Evolutionary conservation across 2,797 vertebrate species (phyloP), one percentile per base, ranked within the genome.

Genomic region (Protonibea diacanthus): DNA sequence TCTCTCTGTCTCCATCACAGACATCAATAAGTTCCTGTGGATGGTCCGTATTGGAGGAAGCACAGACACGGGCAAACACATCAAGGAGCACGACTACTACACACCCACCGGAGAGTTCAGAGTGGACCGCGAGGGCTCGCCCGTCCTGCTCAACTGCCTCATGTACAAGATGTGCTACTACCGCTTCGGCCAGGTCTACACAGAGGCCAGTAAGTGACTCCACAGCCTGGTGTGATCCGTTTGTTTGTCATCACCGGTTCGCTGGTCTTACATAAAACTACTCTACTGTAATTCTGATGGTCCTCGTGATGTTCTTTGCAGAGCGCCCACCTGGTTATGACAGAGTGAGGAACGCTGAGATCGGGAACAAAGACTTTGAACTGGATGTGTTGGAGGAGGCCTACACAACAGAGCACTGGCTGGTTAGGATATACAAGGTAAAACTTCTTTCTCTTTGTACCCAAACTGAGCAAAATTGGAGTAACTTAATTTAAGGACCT

Each of bases 91-190:
- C 0, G 98, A 99, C 93, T 99, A 99, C 86, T 99, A 99, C 93
- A 99, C 98, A 0, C 96, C 98, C 27, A 98, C 98, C 0, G 98
- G 98, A 58, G 98, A 99, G 87, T 99, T 99, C 92, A 95, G 98
- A 0, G 98, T 99, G 0, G 98, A 99, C 84, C 96, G 98, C 0
- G 98, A 99, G 85, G 98, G 98, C 40, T 99, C 98, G 4, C 98
- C 98, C 0, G 96, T 99, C 79, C 95, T 99, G 74, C 98, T 99
- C 83, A 99, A 99, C 95, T 99, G 98, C 91, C 97, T 99, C 61
- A 99, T 99, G 98, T 99, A 99, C 91, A 99, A 99, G 95, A 99
- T 99, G 98, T 99, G 98, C 92, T 99, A 99, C 94, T 99, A 99
- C 82, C 98, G 98, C 88, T 99, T 99, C 0, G 98, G 98, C 55